Evolutionary conservation across 2,888 invertebrate genomes (phyloP).

Genomic region (Congeria kusceri): DNA sequence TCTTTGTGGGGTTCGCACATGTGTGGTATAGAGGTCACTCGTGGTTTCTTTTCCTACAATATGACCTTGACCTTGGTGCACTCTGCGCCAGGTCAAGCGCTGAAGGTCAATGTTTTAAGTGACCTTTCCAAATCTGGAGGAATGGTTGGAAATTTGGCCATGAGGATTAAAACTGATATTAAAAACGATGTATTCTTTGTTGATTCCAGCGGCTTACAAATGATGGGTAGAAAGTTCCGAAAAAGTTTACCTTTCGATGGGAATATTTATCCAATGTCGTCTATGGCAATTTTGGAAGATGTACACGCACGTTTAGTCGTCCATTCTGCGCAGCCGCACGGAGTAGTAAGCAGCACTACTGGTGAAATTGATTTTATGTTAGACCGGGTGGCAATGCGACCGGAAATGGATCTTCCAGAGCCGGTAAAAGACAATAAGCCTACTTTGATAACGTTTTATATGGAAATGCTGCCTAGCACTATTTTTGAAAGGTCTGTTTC

Average conservation of each 20-base stretch:
- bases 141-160: slow-evolving; percentile 78
- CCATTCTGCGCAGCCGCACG: slow-evolving; percentile 82
- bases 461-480: slow-evolving; percentile 38
- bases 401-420: slow-evolving; percentile 83
- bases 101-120: slow-evolving; percentile 44
- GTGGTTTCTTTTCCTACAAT: slow-evolving; percentile 31
- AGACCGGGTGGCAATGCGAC: slow-evolving; percentile 78
- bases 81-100: slow-evolving; percentile 26
- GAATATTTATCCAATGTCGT: slow-evolving; percentile 84
- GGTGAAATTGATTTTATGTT: slow-evolving; percentile 84
- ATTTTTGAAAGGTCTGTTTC: slow-evolving; percentile 25
- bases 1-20: slow-evolving; percentile 25
- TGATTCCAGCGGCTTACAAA: slow-evolving; percentile 83
- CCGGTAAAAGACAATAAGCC: slow-evolving; percentile 80
- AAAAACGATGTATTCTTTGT: slow-evolving; percentile 77
- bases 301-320: slow-evolving; percentile 72
- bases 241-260: slow-evolving; percentile 75
- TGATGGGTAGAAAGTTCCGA: slow-evolving; percentile 77
- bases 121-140: slow-evolving; percentile 32
- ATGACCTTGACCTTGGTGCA: slow-evolving; percentile 27
- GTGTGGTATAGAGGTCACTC: slow-evolving; percentile 37
- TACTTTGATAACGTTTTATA: slow-evolving; percentile 46
- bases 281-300: slow-evolving; percentile 80
- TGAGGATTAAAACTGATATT: slow-evolving; percentile 78
- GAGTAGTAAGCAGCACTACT: slow-evolving; percentile 76